Evolutionary conservation across 2,888 invertebrate genomes (phyloP).

Genomic region (Conchocele bisecta): DNA sequence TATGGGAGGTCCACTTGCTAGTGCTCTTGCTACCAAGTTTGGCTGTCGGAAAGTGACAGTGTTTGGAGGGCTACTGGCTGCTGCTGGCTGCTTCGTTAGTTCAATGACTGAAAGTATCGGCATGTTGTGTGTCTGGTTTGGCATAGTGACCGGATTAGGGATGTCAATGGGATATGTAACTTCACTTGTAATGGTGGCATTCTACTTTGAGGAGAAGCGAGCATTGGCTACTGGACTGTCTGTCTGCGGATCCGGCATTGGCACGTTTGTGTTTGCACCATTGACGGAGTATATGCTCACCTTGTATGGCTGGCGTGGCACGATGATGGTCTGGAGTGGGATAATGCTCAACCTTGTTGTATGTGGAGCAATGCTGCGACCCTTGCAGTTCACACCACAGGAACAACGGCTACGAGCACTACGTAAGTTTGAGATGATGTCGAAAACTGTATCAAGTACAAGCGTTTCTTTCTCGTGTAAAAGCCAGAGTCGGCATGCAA

Average conservation of each 20-base stretch:
- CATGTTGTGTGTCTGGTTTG: conserved; percentile 80
- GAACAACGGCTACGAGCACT: conserved; percentile 69
- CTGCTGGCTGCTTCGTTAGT: conserved; percentile 77
- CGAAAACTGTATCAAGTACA: conserved; percentile 61
- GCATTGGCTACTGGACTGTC: conserved; percentile 82
- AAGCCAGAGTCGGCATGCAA: conserved; percentile 54
- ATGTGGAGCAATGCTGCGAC: conserved; percentile 79
- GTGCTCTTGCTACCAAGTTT: conserved; percentile 79
- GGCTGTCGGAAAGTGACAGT: conserved; percentile 80
- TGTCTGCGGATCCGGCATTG: conserved; percentile 82
- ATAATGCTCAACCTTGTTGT: conserved; percentile 78
- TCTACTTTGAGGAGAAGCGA: conserved; percentile 82
- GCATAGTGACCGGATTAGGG: conserved; percentile 80
- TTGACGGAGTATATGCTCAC: conserved; percentile 77
- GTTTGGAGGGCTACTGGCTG: conserved; percentile 78
- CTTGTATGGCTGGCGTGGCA: conserved; percentile 81
- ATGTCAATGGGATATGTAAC: conserved; percentile 82
- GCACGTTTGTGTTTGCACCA: conserved; percentile 81
- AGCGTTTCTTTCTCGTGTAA: conserved; percentile 62
- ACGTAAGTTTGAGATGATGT: conserved; percentile 73
- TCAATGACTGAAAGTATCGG: conserved; percentile 76
- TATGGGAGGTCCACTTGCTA: conserved; percentile 81
- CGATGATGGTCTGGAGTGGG: conserved; percentile 79
- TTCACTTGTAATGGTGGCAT: conserved; percentile 81
- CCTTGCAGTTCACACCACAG: conserved; percentile 72